These are phyloP conservation scores for Epinephelus cyanopodus DNA, from an alignment of 2,113 vertebrate species.

Conservation along the genomic window DNA sequence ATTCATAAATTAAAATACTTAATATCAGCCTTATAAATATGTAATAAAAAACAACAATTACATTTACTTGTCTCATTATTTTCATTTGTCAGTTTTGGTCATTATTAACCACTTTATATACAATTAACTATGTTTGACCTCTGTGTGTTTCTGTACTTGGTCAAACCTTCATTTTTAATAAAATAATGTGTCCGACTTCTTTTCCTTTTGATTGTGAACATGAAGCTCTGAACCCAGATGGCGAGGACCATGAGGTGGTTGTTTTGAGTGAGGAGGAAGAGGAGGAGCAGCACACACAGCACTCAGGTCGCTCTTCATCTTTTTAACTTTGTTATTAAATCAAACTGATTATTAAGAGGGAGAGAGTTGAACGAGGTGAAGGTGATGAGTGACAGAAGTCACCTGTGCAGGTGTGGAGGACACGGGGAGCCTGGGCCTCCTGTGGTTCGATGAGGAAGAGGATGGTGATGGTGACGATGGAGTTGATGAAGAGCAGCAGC, in stretches of 20 bases:
- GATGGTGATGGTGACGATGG: not conserved
- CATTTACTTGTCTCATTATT: too few relatives aligned
- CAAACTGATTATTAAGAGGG: too few relatives aligned
- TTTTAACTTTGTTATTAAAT: not conserved
- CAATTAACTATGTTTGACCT: not conserved
- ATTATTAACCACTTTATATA: too few relatives aligned
- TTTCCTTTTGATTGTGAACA: not conserved
- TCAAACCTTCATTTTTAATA: not conserved
- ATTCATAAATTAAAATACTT: too few relatives aligned
- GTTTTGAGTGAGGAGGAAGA: not conserved
- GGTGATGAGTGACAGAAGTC: too few relatives aligned
- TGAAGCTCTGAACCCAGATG: not conserved
- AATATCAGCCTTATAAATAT: too few relatives aligned
- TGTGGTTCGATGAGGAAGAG: not conserved
- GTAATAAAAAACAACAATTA: too few relatives aligned
- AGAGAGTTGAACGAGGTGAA: too few relatives aligned
- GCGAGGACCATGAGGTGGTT: not conserved
- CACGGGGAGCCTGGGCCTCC: not conserved
- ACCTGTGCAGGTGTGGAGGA: constrained; percentile 5
- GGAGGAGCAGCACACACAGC: not conserved
- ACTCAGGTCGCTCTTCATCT: not conserved
- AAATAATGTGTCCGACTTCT: not conserved
- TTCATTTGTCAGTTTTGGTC: too few relatives aligned
- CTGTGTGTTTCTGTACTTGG: not conserved
- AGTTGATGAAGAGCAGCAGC: not conserved